Base-by-base conservation (phyloP, 2,797 vertebrate species). In the Hapalemur alaotrensis region DNA sequence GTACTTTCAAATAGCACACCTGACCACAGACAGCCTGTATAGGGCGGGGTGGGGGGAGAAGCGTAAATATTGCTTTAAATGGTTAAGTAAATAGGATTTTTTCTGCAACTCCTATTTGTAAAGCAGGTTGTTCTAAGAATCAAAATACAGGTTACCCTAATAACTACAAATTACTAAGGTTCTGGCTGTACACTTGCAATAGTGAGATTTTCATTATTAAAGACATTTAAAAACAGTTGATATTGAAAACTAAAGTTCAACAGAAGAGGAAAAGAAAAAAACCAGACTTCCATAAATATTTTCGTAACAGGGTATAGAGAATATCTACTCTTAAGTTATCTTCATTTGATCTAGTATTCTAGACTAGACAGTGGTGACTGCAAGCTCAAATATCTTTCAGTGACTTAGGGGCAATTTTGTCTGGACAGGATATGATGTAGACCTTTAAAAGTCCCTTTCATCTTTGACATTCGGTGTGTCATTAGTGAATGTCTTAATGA, bases 201-300 rank as follows among this genome's bases (percentile, higher is more conserved):
- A 80, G 25, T 85, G 48, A 46, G 17, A 76, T 70, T 89, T 88
- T 87, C 46, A 70, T 69, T 78, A 50, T 23, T 48, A 84, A 85
- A 88, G 12, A 18, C 41, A 93, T 84, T 86, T 48, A 73, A 93
- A 93, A 65, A 73, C 23, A 76, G 43, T 35, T 81, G 59, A 57
- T 78, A 54, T 20, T 95, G 52, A 93, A 94, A 83, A 84, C 4
- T 89, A 2, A 94, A 85, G 28, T 85, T 93, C 73, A 94, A 75
- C 1, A 70, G 41, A 82, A 89, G 12, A 83, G 7, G 52, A 41
- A 78, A 32, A 57, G 23, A 12, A 38, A 89, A 83, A 2, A 59
- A 73, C 22, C 25, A 46, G 20, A 61, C 50, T 54, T 59, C 6
- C 28, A 63, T 43, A 46, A 89, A 73, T 67, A 63, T n/a, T 84